A percentile compares a stretch with the other conserved stretches of the same genome.
phyloP scores from a whole-genome alignment of 1,140 invertebrate species.

The Trypoxylus dichotomus region DNA sequence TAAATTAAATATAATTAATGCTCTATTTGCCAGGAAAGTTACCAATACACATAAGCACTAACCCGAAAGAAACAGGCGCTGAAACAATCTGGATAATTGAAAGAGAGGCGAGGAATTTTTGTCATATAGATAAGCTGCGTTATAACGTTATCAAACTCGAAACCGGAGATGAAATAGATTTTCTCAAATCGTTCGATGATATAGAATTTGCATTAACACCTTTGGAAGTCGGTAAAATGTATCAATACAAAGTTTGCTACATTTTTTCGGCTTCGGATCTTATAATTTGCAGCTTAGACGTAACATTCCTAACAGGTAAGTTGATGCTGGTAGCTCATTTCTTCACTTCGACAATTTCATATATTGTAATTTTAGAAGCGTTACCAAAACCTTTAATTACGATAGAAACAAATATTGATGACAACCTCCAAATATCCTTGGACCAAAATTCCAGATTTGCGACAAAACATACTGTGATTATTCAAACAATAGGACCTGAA shows the following conservation, averaged over 20 bases:
- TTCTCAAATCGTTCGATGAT: not conserved
- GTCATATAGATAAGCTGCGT: not conserved
- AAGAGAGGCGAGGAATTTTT: not conserved
- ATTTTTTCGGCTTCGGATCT: not conserved
- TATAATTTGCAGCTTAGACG: not conserved
- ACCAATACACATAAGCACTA: not conserved
- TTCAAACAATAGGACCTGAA: not conserved
- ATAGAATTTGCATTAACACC: not conserved
- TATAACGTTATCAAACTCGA: not conserved
- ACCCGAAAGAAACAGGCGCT: not conserved
- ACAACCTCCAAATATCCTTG: not conserved
- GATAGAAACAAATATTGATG: not conserved
- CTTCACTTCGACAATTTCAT: not conserved
- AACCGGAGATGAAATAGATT: not conserved
- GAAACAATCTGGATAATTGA: not conserved
- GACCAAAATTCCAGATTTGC: not conserved
- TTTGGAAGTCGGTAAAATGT: not conserved
- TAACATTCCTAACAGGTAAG: not conserved
- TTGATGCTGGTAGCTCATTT: no score
- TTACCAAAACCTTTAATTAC: not conserved
- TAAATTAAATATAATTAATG: not conserved
- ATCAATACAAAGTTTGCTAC: not conserved
- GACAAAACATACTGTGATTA: not conserved
- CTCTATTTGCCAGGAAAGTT: not conserved
- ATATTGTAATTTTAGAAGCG: not conserved